These are phyloP conservation scores for Yponomeuta plumbellus DNA, from an alignment of 2,888 invertebrate genomes.

Conservation along the genomic window DNA sequence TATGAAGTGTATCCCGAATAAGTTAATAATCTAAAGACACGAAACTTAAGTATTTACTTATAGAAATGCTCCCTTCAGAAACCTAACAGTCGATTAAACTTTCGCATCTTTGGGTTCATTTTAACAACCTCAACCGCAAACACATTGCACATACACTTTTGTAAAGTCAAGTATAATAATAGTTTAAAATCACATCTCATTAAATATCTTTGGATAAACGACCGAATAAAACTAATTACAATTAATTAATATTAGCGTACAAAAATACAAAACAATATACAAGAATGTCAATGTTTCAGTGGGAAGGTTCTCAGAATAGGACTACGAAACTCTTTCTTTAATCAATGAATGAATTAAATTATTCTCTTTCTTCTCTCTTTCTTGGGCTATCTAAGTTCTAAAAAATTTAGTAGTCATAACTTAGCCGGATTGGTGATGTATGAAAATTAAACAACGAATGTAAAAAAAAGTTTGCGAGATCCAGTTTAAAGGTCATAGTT, in stretches of 20 bases:
- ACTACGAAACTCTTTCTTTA: background rate
- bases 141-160: slow-evolving; percentile 64
- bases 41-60: background rate
- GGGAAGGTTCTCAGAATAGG: background rate
- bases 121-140: slow-evolving; percentile 25
- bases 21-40: background rate
- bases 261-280: slow-evolving; percentile 72
- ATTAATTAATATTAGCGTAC: slow-evolving; percentile 48
- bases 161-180: slow-evolving; percentile 65
- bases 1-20: no score
- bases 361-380: no score
- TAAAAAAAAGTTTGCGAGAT: no score
- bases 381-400: no score
- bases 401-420: no score
- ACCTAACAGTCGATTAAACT: no score
- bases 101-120: background rate
- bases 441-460: no score
- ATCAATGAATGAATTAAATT: no score
- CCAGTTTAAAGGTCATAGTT: no score
- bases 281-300: slow-evolving; percentile 48
- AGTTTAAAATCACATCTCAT: slow-evolving; percentile 69
- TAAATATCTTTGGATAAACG: slow-evolving; percentile 73
- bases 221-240: slow-evolving; percentile 63
- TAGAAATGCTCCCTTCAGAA: background rate
- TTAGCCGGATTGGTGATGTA: no score